Evolutionary conservation across 2,113 vertebrate species (phyloP).

Genomic region (Myocastor coypus): DNA sequence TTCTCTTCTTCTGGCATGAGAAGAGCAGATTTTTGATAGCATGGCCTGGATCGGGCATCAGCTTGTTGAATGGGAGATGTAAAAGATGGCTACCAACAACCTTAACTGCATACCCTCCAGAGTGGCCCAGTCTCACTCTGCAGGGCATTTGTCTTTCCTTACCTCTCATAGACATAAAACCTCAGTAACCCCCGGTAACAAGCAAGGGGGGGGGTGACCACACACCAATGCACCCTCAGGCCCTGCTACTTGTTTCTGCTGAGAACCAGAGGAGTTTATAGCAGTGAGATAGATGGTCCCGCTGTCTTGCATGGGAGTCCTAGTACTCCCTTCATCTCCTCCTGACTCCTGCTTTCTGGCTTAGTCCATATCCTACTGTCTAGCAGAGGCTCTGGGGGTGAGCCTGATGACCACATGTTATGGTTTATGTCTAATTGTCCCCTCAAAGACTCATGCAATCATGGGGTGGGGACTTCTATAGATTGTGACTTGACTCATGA

Average conservation of each 20-base stretch:
- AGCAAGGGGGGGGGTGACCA: too few species aligned
- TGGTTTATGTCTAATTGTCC: too few species aligned
- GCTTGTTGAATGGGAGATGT: neutral
- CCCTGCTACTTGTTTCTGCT: neutral
- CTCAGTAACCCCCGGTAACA: neutral
- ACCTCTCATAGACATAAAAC: neutral
- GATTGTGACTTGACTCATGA: too few species aligned
- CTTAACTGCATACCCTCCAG: neutral
- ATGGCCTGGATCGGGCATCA: neutral
- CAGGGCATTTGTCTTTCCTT: neutral
- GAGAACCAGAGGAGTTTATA: neutral
- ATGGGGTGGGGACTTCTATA: too few species aligned
- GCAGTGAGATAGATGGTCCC: neutral
- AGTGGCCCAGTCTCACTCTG: neutral
- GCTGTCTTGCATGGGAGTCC: neutral
- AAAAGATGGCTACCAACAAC: neutral
- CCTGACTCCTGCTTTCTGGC: neutral
- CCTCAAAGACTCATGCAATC: too few species aligned
- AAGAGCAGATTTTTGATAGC: neutral
- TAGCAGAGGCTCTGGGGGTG: neutral
- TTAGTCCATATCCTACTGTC: neutral
- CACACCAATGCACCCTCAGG: accelerated
- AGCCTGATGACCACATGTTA: neutral
- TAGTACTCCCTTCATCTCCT: neutral
- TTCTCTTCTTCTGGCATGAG: neutral